Conservation (phyloP, 2,888 invertebrate species). For the Aspidiotus destructor region DNA sequence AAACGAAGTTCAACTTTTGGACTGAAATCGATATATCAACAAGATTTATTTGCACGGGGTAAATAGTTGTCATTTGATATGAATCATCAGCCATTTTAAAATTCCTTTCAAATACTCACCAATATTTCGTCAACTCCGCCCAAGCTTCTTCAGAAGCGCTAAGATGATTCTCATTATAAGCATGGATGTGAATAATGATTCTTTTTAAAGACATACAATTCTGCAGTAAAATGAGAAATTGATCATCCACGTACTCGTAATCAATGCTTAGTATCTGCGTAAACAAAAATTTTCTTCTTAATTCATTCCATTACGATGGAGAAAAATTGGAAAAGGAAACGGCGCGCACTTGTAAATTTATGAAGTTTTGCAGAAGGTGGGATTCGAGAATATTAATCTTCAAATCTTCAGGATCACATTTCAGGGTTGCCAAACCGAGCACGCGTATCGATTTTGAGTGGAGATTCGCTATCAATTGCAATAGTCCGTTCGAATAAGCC, state of each 20-base stretch:
- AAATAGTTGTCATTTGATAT: no score
- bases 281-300: constrained; percentile 25
- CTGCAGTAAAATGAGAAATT: constrained; percentile 45
- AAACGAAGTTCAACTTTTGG: constrained; percentile 38
- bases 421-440: constrained; percentile 61
- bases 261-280: constrained; percentile 48
- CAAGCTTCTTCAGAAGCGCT: constrained; percentile 56
- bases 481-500: constrained; percentile 43
- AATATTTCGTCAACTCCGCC: constrained; percentile 41
- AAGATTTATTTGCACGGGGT: background rate
- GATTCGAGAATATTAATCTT: constrained; percentile 50
- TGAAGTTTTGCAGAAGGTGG: constrained; percentile 51
- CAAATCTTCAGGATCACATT: constrained; percentile 61
- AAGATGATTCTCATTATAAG: constrained; percentile 49
- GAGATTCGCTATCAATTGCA: constrained; percentile 43
- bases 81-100: background rate
- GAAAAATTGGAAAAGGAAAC: background rate
- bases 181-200: constrained; percentile 60
- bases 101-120: constrained; percentile 30
- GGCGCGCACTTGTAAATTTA: constrained; percentile 46
- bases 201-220: constrained; percentile 46
- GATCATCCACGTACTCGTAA: constrained; percentile 49
- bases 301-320: no score
- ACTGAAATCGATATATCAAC: constrained; percentile 33
- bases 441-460: constrained; percentile 51